Conservation (phyloP, 1,140 invertebrate genomes). For the Tetraneura akinire region DNA sequence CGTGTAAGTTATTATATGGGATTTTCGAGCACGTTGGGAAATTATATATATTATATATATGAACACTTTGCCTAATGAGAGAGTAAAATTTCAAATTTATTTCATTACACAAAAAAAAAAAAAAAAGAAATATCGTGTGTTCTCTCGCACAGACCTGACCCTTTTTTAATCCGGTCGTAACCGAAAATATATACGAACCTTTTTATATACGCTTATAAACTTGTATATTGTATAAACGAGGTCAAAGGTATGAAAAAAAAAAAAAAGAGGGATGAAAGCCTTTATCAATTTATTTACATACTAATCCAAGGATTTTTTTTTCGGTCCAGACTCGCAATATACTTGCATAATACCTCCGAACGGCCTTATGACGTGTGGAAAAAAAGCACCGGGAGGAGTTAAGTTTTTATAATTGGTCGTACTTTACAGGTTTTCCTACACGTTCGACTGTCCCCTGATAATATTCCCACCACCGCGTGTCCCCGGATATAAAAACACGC, state of each 20-base stretch:
- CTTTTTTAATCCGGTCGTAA: conserved; percentile 42
- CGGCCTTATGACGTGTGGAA: neutral
- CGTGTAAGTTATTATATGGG: conserved; percentile 13
- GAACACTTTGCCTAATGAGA: conserved; percentile 2
- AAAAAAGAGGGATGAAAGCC: conserved; percentile 42
- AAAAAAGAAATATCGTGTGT: neutral
- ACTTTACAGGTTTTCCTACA: conserved; percentile 43
- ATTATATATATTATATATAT: neutral
- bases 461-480: conserved; percentile 1
- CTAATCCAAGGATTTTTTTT: conserved; percentile 38
- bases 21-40: neutral
- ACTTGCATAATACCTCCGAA: conserved; percentile 31
- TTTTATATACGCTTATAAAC: conserved; percentile 6
- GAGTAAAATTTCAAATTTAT: conserved; percentile 18
- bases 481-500: conserved; percentile 1
- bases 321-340: neutral
- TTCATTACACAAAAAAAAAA: conserved; percentile 37
- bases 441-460: conserved; percentile 4
- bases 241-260: conserved; percentile 30
- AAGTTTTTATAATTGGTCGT: conserved; percentile 49
- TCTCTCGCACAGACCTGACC: conserved; percentile 13
- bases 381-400: conserved; percentile 22
- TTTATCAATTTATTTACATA: conserved; percentile 50
- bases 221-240: neutral
- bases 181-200: conserved; percentile 25